phyloP scores from a whole-genome alignment of 2,797 vertebrate genomes.

The Danio jaintianensis region DNA sequence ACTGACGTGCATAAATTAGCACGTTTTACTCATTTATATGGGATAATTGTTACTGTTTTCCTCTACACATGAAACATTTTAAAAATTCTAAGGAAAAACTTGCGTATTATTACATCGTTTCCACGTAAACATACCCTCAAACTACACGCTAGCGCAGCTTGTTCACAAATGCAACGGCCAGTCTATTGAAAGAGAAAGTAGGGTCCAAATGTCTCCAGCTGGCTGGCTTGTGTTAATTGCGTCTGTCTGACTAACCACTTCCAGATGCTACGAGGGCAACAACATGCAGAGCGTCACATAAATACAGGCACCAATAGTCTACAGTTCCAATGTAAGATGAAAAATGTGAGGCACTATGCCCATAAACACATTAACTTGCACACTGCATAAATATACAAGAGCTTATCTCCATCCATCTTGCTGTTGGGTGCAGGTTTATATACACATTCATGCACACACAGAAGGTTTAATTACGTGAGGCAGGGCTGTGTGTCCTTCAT shows the following conservation, averaged over 20 bases:
- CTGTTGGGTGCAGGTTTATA: background rate
- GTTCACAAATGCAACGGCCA: background rate
- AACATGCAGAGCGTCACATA: constrained; percentile 19
- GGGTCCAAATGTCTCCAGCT: constrained; percentile 14
- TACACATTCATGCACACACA: constrained; percentile 31
- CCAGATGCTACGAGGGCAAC: constrained; percentile 69
- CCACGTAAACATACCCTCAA: no score
- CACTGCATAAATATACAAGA: constrained; percentile 20
- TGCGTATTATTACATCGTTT: no score
- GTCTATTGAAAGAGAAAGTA: constrained; percentile 27
- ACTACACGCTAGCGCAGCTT: background rate
- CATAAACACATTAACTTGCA: constrained; percentile 16
- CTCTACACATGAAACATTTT: no score
- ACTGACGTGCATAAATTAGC: no score
- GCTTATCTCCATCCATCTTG: background rate
- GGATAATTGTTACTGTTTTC: no score
- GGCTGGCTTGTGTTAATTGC: constrained; percentile 68
- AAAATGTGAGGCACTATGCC: background rate
- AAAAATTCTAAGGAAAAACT: no score
- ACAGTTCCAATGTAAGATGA: background rate
- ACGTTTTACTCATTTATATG: no score
- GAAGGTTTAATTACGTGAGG: constrained; percentile 56
- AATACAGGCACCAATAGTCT: constrained; percentile 16
- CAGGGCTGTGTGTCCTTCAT: constrained; percentile 67
- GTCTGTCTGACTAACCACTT: constrained; percentile 67